phyloP scores from a whole-genome alignment of 2,888 invertebrate species.

The Agrochola macilenta region DNA sequence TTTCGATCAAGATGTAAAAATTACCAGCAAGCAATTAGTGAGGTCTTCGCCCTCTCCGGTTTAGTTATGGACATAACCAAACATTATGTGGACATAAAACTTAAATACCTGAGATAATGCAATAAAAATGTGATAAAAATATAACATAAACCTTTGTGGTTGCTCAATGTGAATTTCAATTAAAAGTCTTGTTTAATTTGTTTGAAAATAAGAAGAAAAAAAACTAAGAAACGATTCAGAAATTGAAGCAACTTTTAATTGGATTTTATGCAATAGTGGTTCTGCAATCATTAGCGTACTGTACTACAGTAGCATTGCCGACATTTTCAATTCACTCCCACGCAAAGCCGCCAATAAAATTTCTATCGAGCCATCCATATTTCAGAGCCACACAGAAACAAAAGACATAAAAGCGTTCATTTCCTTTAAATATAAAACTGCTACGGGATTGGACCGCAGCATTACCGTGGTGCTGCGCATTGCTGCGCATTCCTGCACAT shows the following conservation, averaged over 20 bases:
- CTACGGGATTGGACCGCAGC: constrained; percentile 50
- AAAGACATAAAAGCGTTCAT: constrained; percentile 55
- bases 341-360: constrained; percentile 30
- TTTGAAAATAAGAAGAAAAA: constrained; percentile 20
- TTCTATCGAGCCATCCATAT: constrained; percentile 38
- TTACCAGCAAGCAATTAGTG: constrained; percentile 85
- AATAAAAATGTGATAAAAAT: constrained; percentile 53
- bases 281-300: constrained; percentile 6
- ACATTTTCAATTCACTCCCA: constrained; percentile 39
- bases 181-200: constrained; percentile 37
- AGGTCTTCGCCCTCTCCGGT: constrained; percentile 72
- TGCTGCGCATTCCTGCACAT: constrained; percentile 66
- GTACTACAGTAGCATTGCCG: constrained; percentile 11
- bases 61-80: constrained; percentile 58
- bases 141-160: constrained; percentile 46
- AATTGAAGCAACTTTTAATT: constrained; percentile 28
- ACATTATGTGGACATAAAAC: constrained; percentile 46
- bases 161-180: constrained; percentile 46
- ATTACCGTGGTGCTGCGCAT: constrained; percentile 67
- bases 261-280: constrained; percentile 4
- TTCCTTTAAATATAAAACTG: constrained; percentile 59
- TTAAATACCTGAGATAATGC: constrained; percentile 52
- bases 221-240: constrained; percentile 5
- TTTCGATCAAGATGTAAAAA: constrained; percentile 83
- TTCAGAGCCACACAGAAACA: constrained; percentile 44